Percentiles rank a stretch among this genome's conserved stretches.
Conservation (phyloP, 2,113 vertebrate genomes). For the Canis aureus region DNA sequence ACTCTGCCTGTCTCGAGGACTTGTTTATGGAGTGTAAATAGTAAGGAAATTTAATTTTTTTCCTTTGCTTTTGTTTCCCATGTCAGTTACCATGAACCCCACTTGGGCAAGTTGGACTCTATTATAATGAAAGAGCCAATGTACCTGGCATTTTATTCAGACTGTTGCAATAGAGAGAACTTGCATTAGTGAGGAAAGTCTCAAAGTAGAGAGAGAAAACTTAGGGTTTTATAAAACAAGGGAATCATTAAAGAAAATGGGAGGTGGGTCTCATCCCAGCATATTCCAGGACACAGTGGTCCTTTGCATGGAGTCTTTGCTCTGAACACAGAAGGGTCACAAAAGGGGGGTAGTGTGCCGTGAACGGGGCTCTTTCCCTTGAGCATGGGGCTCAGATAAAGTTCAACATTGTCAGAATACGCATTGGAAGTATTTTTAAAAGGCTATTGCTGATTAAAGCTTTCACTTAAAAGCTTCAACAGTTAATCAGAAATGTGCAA, state of each 20-base stretch:
- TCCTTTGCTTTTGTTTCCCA: background rate
- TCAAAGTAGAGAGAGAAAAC: background rate
- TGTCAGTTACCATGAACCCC: background rate
- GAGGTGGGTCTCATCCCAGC: background rate
- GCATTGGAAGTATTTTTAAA: background rate
- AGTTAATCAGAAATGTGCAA: conserved; percentile 14
- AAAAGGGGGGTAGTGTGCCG: background rate
- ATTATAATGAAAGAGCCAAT: background rate
- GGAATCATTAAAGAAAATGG: background rate
- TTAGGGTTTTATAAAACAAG: background rate
- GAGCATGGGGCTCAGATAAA: background rate
- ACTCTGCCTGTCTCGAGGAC: background rate
- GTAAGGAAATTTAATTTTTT: background rate
- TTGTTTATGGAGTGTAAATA: background rate
- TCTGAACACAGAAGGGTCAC: background rate
- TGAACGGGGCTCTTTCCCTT: background rate
- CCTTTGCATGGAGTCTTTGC: background rate
- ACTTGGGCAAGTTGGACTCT: background rate
- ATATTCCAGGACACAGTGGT: background rate
- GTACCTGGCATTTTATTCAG: background rate
- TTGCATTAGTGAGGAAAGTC: background rate
- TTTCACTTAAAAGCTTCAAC: conserved; percentile 42
- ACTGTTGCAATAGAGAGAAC: background rate
- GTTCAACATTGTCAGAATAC: background rate
- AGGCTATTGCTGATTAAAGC: background rate